A percentile compares a stretch with the other conserved stretches of the same genome.
These are phyloP conservation scores for Aurelia aurita DNA, from an alignment of 30 jellyfish, hydroid and myxozoan species.

Conservation along the genomic window DNA sequence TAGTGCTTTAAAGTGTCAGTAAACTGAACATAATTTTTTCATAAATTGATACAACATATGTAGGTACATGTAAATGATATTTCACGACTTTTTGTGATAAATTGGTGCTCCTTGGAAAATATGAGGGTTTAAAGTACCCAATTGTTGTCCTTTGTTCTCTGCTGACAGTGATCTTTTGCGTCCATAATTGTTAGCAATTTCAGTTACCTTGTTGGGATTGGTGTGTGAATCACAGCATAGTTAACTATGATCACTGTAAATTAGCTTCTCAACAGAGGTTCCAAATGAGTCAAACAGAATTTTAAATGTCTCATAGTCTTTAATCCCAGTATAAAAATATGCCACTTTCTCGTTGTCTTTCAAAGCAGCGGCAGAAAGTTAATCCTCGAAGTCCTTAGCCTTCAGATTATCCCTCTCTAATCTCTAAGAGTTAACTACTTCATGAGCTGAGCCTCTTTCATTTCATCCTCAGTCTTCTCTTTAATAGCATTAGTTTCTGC, in stretches of 20 bases:
- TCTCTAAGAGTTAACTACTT: not conserved
- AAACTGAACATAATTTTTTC: too few relatives aligned
- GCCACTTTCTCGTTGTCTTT: not conserved
- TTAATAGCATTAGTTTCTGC: not conserved
- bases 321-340: conserved; percentile 35
- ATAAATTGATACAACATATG: too few relatives aligned
- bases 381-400: not conserved
- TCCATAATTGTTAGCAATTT: conserved; percentile 14
- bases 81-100: too few relatives aligned
- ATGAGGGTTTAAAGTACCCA: too few relatives aligned
- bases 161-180: conserved; percentile 40
- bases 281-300: conserved; percentile 11
- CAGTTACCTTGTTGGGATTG: too few relatives aligned
- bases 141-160: conserved; percentile 27
- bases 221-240: too few relatives aligned
- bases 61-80: too few relatives aligned
- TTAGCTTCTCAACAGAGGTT: not conserved
- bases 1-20: too few relatives aligned
- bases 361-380: not conserved
- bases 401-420: not conserved
- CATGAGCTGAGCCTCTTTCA: not conserved
- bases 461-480: not conserved
- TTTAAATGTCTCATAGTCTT: conserved; percentile 20
- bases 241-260: too few relatives aligned
- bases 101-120: too few relatives aligned